Conservation (phyloP, 2,888 invertebrate genomes). For the Rapana venosa region DNA sequence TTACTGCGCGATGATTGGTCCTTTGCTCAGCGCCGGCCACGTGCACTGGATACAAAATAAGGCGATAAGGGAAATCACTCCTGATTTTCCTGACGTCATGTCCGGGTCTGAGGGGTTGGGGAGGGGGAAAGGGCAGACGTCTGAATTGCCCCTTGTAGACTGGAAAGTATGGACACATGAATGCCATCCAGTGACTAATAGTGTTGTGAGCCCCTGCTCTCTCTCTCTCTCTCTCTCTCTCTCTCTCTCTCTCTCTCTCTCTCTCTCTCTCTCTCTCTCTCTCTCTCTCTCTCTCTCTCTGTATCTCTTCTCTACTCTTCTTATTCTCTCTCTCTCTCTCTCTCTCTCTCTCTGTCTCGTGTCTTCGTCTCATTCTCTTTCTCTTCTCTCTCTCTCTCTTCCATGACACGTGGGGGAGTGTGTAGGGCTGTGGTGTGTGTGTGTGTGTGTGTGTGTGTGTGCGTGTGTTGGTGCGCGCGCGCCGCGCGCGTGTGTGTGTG, state of each 20-base stretch:
- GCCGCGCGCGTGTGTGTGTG: no score
- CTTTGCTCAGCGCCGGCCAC: neutral
- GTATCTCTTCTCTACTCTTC: no score
- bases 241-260: no score
- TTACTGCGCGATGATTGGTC: neutral
- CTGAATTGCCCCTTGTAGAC: neutral
- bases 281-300: no score
- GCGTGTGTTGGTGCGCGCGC: no score
- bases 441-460: no score
- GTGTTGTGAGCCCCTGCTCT: no score
- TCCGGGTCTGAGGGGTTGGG: neutral
- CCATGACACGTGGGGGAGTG: no score
- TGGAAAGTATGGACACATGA: neutral
- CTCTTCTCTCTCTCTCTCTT: neutral
- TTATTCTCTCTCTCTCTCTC: no score
- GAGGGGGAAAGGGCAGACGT: neutral
- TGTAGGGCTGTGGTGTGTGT: no score
- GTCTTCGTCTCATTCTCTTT: neutral
- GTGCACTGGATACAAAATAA: neutral
- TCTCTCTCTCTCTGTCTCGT: neutral
- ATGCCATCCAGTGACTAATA: neutral
- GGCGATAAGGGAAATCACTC: constrained; percentile 9
- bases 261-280: no score
- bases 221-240: no score
- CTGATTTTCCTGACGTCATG: neutral